These are phyloP conservation scores for Oncorhynchus keta DNA, from an alignment of 2,113 vertebrate genomes.

Conservation along the genomic window DNA sequence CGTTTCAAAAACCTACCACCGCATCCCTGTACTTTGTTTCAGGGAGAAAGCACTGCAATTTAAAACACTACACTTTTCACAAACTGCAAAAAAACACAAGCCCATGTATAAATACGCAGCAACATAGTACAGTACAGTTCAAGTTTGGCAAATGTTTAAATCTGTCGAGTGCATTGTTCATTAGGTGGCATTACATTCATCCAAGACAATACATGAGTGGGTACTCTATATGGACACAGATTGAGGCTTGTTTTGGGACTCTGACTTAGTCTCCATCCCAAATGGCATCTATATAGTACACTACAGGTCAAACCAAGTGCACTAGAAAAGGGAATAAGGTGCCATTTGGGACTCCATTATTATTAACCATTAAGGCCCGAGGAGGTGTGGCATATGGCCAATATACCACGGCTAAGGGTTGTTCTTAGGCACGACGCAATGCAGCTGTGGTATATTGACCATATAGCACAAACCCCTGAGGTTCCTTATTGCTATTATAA, in stretches of 20 bases:
- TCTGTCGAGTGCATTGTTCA: slow-evolving; percentile 67
- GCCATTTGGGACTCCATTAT: too few species aligned
- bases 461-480: too few species aligned
- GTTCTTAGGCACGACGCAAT: too few species aligned
- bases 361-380: too few species aligned
- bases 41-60: slow-evolving; percentile 55
- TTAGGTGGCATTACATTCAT: slow-evolving; percentile 69
- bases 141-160: slow-evolving; percentile 69
- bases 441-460: too few species aligned
- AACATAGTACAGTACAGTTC: slow-evolving; percentile 59
- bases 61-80: slow-evolving; percentile 55
- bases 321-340: too few species aligned
- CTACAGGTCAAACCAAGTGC: too few species aligned
- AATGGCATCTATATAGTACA: too few species aligned
- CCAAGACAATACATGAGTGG: slow-evolving; percentile 21
- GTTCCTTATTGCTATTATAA: too few species aligned
- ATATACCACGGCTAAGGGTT: too few species aligned
- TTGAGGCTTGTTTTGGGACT: not conserved
- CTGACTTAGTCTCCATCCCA: too few species aligned
- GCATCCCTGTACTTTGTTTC: slow-evolving; percentile 44
- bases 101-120: slow-evolving; percentile 35
- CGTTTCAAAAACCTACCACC: slow-evolving; percentile 36
- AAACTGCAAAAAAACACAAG: slow-evolving; percentile 39
- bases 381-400: too few species aligned
- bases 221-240: not conserved